Evolutionary conservation across 2,797 vertebrate species (phyloP).

Genomic region (Macroramphosus scolopax): DNA sequence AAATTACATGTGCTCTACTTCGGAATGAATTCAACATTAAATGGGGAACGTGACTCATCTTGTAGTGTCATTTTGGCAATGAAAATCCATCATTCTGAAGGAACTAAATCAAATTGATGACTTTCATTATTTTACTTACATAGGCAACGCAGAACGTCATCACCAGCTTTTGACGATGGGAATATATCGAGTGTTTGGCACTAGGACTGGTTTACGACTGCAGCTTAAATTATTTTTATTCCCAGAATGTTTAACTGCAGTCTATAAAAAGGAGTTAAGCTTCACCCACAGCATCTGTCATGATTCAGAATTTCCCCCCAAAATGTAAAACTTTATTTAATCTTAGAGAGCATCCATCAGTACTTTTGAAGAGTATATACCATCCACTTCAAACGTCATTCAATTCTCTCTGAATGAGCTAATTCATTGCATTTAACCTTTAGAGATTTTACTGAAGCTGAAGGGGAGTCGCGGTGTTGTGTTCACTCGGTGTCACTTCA

Average conservation of each 20-base stretch:
- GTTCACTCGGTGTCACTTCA: slow-evolving; percentile 24
- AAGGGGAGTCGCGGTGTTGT: slow-evolving; percentile 9
- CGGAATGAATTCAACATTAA: too few relatives aligned
- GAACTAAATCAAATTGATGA: slow-evolving; percentile 12
- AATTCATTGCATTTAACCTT: slow-evolving; percentile 30
- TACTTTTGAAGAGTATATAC: slow-evolving; percentile 25
- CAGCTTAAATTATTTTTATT: slow-evolving; percentile 11
- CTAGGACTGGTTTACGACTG: too few relatives aligned
- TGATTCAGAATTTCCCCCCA: slow-evolving; percentile 31
- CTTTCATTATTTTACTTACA: slow-evolving; percentile 21
- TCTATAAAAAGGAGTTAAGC: slow-evolving; percentile 22
- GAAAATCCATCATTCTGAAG: too few relatives aligned
- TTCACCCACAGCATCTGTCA: slow-evolving; percentile 3
- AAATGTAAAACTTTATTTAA: slow-evolving; percentile 32
- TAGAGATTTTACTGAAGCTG: slow-evolving; percentile 24
- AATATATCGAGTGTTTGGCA: too few relatives aligned
- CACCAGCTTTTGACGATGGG: too few relatives aligned
- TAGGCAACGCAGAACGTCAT: not conserved
- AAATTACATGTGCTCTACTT: too few relatives aligned
- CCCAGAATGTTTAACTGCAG: slow-evolving; percentile 9
- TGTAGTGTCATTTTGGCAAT: too few relatives aligned
- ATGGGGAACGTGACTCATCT: too few relatives aligned
- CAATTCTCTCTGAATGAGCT: slow-evolving; percentile 11
- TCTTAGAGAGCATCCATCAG: slow-evolving; percentile 16
- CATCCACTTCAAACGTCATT: slow-evolving; percentile 23